These are phyloP conservation scores for Cotesia chilonis DNA, from an alignment of 1,140 invertebrate species.

Conservation along the genomic window DNA sequence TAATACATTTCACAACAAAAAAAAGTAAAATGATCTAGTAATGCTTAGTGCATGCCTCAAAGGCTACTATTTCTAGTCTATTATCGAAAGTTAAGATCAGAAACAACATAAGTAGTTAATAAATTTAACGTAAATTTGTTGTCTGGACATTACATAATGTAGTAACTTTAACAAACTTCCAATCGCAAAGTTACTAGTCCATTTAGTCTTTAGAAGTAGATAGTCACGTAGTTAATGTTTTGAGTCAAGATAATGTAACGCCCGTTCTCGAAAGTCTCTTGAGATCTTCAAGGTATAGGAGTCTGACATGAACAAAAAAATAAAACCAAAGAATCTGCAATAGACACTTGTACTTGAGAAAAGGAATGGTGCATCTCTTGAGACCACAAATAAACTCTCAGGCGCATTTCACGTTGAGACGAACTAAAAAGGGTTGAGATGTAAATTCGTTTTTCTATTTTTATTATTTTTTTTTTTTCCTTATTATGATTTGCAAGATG, in stretches of 20 bases:
- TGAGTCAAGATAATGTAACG: neutral
- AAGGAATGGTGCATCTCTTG: constrained; percentile 24
- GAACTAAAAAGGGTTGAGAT: neutral
- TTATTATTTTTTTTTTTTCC: constrained; percentile 9
- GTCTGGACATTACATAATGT: too few relatives aligned
- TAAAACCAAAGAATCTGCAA: constrained; percentile 12
- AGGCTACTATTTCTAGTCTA: too few relatives aligned
- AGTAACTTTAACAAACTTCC: neutral
- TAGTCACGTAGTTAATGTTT: constrained; percentile 28
- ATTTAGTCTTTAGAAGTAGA: constrained; percentile 5
- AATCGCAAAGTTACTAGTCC: neutral
- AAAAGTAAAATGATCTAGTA: too few relatives aligned
- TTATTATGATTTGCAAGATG: too few relatives aligned
- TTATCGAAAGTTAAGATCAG: too few relatives aligned
- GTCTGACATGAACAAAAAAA: neutral
- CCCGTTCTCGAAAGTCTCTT: constrained; percentile 14
- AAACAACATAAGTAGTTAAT: too few relatives aligned
- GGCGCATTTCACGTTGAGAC: neutral
- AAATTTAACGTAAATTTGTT: too few relatives aligned
- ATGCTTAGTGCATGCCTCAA: too few relatives aligned
- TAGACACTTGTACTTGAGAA: constrained; percentile 3
- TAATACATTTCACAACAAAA: too few relatives aligned
- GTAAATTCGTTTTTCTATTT: neutral
- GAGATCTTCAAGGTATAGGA: constrained; percentile 9
- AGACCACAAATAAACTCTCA: constrained; percentile 20